Base-by-base conservation (phyloP, 2,797 vertebrate genomes). In the Malurus splendens region DNA sequence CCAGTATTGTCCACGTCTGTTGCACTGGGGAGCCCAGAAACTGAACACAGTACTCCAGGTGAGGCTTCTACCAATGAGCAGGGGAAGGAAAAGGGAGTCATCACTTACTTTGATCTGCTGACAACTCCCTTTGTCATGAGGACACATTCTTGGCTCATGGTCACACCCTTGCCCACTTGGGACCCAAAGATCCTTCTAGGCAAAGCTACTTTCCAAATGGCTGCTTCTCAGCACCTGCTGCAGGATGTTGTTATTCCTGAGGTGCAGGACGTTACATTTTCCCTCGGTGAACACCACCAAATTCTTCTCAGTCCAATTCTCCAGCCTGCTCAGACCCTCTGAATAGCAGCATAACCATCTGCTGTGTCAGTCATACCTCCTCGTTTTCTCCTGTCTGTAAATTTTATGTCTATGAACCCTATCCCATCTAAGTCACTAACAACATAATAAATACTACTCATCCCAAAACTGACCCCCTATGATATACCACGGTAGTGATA, bases 111-210 rank as follows among this genome's bases (percentile, higher is more conserved):
- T 41, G 6, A 71, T 25, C 28, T 86, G 48, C 62, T 67, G 67
- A 85, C 25, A 79, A 42, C 0, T 7, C 33, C 75, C 23, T 59
- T 50, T 23, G 42, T 33, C 0, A 0, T 1, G 4, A 87, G n/a
- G 17, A 78, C 0, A 1, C 11, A 7, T 72, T 79, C 51, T 41
- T 57, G 32, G 39, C 24, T 76, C 51, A 17, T 2, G 3, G 36
- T 54, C 36, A 61, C 20, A 51, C 47, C 55, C 39, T 61, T n/a
- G 16, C n/a, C 25, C 36, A 50, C 47, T 1, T 1, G 4, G 6
- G 36, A 81, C 10, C 6, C 39, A 38, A 60, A 71, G 32, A 38
- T 78, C n/a, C 33, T 70, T 67, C 62, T 11, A 60, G 20, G n/a
- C 24, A 79, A 89, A 82, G 28, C 48, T 61, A 23, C 18, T 42